Evolutionary conservation across 2,797 vertebrate species (phyloP), one percentile per base, ranked within the genome.

Genomic region (Clarias laeviceps): DNA sequence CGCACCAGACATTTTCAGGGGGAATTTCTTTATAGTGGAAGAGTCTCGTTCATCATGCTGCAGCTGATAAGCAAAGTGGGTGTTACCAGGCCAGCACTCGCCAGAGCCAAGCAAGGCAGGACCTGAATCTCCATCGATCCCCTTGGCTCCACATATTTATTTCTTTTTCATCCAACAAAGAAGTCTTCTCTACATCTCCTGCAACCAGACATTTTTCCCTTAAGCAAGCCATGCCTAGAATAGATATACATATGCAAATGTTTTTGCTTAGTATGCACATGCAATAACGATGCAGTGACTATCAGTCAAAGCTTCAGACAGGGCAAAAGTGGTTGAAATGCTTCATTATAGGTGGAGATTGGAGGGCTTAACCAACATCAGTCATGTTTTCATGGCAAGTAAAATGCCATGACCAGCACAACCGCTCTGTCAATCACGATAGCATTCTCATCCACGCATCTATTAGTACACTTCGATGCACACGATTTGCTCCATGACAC

Each of bases 181-280:
- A 74, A 80, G 80, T 76, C 68, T 87, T 83, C 81, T 90, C 80
- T 77, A 80, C 82, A 57, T 88, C 84, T 81, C 62, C 80, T 74
- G 82, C 82, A 87, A 85, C 84, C 84, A 88, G 74, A 87, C 74
- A 68, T 32, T 86, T 79, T 57, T 80, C 70, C 85, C 70, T 82
- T 65, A 82, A 76, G 68, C 81, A 85, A 84, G 74, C 40, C 56
- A 80, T 84, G 86, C 61, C 77, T 80, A 64, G 83, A 90, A 88
- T 88, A 87, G 87, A 88, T 83, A 82, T 68, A 54, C 80, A 54
- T 87, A 91, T 90, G 91, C 87, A 89, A 90, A 91, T 91, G 81
- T 62, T 56, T 78, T 88, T 64, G 40, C 84, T 90, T 90, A 84
- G 88, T 87, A 90, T 91, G 87, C 89, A 56, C 85, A 76, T 84